These are phyloP conservation scores for Microctenopoma stevenorrisi DNA, from an alignment of 2,797 vertebrate species.

Conservation along the genomic window DNA sequence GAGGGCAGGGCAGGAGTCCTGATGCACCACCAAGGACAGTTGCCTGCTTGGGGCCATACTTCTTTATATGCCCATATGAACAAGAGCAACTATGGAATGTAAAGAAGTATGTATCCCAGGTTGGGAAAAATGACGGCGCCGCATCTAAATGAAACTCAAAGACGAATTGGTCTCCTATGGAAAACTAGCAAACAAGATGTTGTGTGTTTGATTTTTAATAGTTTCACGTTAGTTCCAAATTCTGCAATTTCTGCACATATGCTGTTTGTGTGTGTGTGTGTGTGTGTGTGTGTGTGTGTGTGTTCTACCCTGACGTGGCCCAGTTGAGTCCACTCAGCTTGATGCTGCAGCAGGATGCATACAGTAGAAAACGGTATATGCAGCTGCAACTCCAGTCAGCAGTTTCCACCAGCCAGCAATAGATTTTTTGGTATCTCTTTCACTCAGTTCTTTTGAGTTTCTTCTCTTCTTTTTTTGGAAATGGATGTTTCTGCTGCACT, in stretches of 20 bases:
- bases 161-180: background rate
- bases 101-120: constrained; percentile 99
- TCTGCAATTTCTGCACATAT: background rate
- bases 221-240: background rate
- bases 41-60: constrained; percentile 98
- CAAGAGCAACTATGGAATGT: constrained; percentile 99
- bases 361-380: constrained; percentile 48
- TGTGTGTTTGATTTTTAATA: background rate
- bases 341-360: constrained; percentile 55
- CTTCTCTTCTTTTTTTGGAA: constrained; percentile 32
- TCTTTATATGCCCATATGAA: constrained; percentile 99
- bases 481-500: background rate
- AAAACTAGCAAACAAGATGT: constrained; percentile 9
- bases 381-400: constrained; percentile 59
- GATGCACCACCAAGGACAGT: constrained; percentile 73
- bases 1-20: constrained; percentile 8
- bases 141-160: constrained; percentile 39
- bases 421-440: constrained; percentile 50
- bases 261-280: background rate
- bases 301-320: constrained; percentile 33
- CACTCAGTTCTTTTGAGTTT: constrained; percentile 19
- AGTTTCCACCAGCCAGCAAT: constrained; percentile 46
- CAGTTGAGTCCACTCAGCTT: constrained; percentile 46
- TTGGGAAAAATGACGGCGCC: constrained; percentile 76
- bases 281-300: background rate